These are phyloP conservation scores for Tiliqua scincoides DNA, from an alignment of 2,113 vertebrate species.

Conservation along the genomic window DNA sequence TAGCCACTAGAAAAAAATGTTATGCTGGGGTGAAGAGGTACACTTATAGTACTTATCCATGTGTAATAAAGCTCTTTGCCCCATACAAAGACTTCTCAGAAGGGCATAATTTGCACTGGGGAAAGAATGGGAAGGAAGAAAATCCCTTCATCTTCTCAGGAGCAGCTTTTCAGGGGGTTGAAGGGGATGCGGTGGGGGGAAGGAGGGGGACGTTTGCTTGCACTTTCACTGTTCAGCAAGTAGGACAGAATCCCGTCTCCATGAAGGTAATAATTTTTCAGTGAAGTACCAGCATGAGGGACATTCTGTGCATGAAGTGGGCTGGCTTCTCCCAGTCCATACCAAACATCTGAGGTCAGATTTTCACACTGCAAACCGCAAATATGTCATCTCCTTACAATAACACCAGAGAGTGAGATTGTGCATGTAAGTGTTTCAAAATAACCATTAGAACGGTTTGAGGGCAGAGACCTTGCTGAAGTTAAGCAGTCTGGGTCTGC, in stretches of 20 bases:
- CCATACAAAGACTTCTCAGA: no score
- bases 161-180: no score
- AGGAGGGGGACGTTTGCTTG: no score
- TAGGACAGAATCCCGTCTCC: no score
- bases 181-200: no score
- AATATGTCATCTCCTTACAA: slow-evolving; percentile 8
- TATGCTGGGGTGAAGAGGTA: no score
- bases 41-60: no score
- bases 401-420: neutral
- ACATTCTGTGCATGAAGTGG: neutral
- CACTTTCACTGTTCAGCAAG: neutral
- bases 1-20: no score
- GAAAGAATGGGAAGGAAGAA: no score
- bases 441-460: neutral
- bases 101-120: no score
- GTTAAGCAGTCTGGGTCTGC: neutral
- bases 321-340: neutral
- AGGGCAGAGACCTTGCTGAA: neutral
- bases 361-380: slow-evolving; percentile 6
- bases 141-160: no score
- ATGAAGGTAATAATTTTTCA: neutral
- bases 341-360: slow-evolving; percentile 4
- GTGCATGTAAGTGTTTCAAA: slow-evolving; percentile 4
- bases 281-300: neutral
- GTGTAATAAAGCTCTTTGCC: no score